Evolutionary conservation across 2,888 invertebrate species (phyloP), one percentile per base, ranked within the genome.

Genomic region (Melinaea marsaeus): DNA sequence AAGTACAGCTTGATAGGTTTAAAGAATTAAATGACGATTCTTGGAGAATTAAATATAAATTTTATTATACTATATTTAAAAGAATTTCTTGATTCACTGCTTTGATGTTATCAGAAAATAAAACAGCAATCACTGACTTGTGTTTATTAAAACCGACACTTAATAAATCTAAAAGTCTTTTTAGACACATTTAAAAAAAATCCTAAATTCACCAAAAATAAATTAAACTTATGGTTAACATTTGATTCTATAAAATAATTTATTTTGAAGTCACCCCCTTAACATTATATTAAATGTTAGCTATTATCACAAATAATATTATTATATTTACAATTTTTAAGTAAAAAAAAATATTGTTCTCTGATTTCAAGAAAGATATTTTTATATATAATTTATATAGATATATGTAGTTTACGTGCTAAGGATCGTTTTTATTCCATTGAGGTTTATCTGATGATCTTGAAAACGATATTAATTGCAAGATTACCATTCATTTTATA

Each of bases 181-280:
- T 55, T 13, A 55, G n/a, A 5, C 33, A 4, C 2, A 35, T 13
- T 7, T 55, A 55, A 34, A 55, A 4, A 35, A 13, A 13, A 13
- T 34, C 42, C 34, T 55, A 57, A 48, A 34, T 48, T 56, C 58
- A 59, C 56, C 59, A 56, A 56, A 54, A 63, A 59, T 59, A 63
- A 63, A 59, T 62, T 63, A 57, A 63, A 48, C 59, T 63, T 59
- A 51, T 51, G 32, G 22, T 32, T 59, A 59, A 45, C 42, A 59
- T 59, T 55, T 59, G 56, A 59, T 37, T 56, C n/a, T 33, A n/a
- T 22, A 51, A 51, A 58, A 37, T 35, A 55, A 55, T 37, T 58
- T 58, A 58, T 37, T 37, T 55, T 13, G 55, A 47, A 58, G 5
- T 13, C 35, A 13, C 35, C 48, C 34, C 37, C 57, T 57, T 61